Percentiles rank a stretch among this genome's conserved stretches.
These are phyloP conservation scores for Chascanopsetta lugubris DNA, from an alignment of 2,113 vertebrate species.

Conservation along the genomic window DNA sequence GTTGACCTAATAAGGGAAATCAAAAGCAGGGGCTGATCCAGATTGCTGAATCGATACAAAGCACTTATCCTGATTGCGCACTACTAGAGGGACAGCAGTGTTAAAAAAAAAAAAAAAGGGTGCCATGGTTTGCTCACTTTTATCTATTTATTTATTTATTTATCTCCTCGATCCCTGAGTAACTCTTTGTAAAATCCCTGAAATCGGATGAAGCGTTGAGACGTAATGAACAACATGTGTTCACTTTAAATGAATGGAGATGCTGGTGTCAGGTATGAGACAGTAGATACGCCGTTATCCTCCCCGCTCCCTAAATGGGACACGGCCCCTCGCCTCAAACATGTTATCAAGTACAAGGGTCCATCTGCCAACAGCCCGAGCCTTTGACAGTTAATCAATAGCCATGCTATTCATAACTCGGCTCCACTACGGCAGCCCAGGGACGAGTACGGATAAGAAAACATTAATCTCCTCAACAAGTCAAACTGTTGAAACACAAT, in stretches of 20 bases:
- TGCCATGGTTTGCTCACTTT: constrained; percentile 51
- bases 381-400: constrained; percentile 65
- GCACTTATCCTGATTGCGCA: constrained; percentile 79
- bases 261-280: constrained; percentile 27
- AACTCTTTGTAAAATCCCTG: constrained; percentile 6
- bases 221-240: constrained; percentile 17
- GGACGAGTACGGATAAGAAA: constrained; percentile 41
- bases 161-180: constrained; percentile 30
- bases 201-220: neutral
- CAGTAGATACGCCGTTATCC: constrained; percentile 10
- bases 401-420: constrained; percentile 53
- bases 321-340: constrained; percentile 47
- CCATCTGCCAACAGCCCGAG: constrained; percentile 57
- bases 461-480: constrained; percentile 52
- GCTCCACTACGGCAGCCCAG: constrained; percentile 48
- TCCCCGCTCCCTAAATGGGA: constrained; percentile 44
- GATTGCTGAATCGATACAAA: constrained; percentile 72
- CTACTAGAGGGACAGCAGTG: constrained; percentile 56
- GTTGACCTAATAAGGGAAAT: constrained; percentile 73
- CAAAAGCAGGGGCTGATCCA: constrained; percentile 62
- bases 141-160: constrained; percentile 30
- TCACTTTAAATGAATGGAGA: constrained; percentile 19
- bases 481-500: constrained; percentile 26
- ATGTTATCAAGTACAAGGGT: constrained; percentile 57
- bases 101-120: constrained; percentile 57